Evolutionary conservation across 2,113 vertebrate species (phyloP).

Genomic region (Paralichthys olivaceus): DNA sequence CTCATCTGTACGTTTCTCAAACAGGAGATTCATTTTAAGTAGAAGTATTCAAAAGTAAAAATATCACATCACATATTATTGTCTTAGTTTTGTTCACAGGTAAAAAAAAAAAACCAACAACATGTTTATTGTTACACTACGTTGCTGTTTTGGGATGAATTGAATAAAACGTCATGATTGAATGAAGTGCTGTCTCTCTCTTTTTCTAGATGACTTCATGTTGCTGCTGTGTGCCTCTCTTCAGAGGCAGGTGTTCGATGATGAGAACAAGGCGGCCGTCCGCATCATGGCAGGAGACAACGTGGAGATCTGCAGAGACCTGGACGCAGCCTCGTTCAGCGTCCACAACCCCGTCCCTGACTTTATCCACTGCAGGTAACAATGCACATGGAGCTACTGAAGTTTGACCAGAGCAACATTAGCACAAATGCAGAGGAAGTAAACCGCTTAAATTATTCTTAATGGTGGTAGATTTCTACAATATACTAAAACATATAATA

Average conservation of each 20-base stretch:
- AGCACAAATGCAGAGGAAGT: too few species aligned
- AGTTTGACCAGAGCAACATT: too few species aligned
- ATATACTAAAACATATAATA: too few species aligned
- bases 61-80: too few species aligned
- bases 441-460: too few species aligned
- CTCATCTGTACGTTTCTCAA: conserved; percentile 88
- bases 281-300: conserved; percentile 95
- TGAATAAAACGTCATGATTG: not conserved
- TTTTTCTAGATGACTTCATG: conserved; percentile 93
- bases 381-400: not conserved
- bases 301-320: conserved; percentile 97
- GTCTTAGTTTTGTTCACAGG: too few species aligned
- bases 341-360: conserved; percentile 98
- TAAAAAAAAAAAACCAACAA: too few species aligned
- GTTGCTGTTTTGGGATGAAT: not conserved
- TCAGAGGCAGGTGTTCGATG: conserved; percentile 95
- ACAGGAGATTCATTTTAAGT: not conserved
- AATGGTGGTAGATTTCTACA: not conserved
- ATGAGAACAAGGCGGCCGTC: conserved; percentile 93
- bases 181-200: not conserved
- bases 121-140: too few species aligned
- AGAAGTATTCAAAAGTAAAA: not conserved
- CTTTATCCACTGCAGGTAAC: conserved; percentile 96
- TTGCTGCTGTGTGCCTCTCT: conserved; percentile 94
- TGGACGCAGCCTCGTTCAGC: conserved; percentile 95